Evolutionary conservation across 2,113 vertebrate genomes (phyloP).

Genomic region (Oryctolagus cuniculus): DNA sequence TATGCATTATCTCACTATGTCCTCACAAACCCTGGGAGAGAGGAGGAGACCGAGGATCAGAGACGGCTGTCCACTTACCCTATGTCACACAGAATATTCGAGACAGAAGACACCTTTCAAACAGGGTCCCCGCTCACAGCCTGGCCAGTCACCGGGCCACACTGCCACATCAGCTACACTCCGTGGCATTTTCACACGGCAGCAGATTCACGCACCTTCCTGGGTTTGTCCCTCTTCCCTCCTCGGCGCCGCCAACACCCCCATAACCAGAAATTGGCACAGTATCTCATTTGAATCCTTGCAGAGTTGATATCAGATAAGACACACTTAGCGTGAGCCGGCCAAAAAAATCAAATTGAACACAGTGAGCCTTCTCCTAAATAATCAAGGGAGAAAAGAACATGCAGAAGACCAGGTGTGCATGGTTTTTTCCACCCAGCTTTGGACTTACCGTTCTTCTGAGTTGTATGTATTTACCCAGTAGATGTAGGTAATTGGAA

Average conservation of each 20-base stretch:
- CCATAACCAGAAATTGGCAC: not conserved
- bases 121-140: not conserved
- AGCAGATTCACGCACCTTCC: not conserved
- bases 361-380: constrained; percentile 15
- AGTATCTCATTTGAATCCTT: constrained; percentile 33
- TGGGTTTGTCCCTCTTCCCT: not conserved
- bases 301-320: not conserved
- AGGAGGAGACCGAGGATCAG: not conserved
- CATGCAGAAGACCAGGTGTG: constrained; percentile 18
- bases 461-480: not conserved
- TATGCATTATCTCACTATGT: not conserved
- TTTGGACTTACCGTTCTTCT: constrained; percentile 14
- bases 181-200: not conserved
- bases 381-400: constrained; percentile 36
- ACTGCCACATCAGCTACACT: not conserved
- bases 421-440: constrained; percentile 19
- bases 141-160: not conserved
- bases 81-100: not conserved
- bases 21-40: not conserved
- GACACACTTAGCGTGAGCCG: not conserved
- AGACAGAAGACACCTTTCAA: not conserved
- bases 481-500: constrained; percentile 34
- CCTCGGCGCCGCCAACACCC: fast-evolving
- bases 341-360: constrained; percentile 17
- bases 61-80: not conserved